Evolutionary conservation across 1,140 invertebrate genomes (phyloP).

Genomic region (Drosophila nigromelanica): DNA sequence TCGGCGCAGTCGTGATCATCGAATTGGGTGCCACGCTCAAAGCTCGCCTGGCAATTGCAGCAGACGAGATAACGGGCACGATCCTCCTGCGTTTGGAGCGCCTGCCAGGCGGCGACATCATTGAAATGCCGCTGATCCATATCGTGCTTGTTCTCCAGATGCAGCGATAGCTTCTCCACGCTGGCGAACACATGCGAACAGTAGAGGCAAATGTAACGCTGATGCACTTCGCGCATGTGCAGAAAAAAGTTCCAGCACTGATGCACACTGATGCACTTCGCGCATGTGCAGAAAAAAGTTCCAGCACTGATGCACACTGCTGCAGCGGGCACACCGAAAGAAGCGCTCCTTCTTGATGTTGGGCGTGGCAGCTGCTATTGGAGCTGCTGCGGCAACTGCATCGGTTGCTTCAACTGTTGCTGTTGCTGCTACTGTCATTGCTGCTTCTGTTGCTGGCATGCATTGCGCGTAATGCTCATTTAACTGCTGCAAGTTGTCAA

Average conservation of each 20-base stretch:
- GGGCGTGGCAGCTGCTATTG: not conserved
- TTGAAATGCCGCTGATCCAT: conserved; percentile 87
- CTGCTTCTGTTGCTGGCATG: conserved; percentile 3
- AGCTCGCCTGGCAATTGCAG: conserved; percentile 90
- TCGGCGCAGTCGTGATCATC: conserved; percentile 88
- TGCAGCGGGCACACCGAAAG: conserved; percentile 91
- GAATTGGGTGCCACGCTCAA: conserved; percentile 89
- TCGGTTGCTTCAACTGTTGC: too few species aligned
- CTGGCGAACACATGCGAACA: conserved; percentile 91
- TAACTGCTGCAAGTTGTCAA: conserved; percentile 79
- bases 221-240: conserved; percentile 91
- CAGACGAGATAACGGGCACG: conserved; percentile 89
- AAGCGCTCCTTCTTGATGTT: conserved; percentile 73
- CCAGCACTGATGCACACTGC: conserved; percentile 92
- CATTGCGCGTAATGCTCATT: conserved; percentile 51
- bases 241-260: conserved; percentile 93
- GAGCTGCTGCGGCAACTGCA: not conserved
- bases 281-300: conserved; percentile 92
- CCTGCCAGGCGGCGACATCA: conserved; percentile 82
- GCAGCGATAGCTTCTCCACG: conserved; percentile 90
- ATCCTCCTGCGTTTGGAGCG: conserved; percentile 84
- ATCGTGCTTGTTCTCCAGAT: conserved; percentile 90
- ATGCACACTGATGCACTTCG: conserved; percentile 89
- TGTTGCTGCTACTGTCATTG: not conserved
- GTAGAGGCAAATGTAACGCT: conserved; percentile 90